Conservation (phyloP, 2,888 invertebrate species). For the Tetramorium bicarinatum region DNA sequence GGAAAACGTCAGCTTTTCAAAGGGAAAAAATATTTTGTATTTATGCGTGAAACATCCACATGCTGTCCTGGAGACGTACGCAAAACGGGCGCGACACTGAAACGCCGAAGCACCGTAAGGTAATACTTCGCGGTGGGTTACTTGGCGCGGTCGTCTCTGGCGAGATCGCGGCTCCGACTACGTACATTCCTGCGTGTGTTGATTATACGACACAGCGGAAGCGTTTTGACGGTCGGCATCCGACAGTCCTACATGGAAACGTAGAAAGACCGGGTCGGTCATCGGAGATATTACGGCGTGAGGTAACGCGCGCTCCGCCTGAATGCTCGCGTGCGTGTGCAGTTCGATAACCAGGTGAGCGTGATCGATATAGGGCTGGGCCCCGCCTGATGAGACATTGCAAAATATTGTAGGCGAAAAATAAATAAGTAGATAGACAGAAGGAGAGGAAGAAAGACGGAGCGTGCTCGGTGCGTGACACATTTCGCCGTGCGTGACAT, state of each 20-base stretch:
- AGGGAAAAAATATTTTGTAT: neutral
- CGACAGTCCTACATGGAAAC: slow-evolving; percentile 18
- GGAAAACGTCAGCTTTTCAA: neutral
- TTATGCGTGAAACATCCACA: neutral
- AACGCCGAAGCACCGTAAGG: neutral
- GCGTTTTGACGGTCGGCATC: slow-evolving; percentile 46
- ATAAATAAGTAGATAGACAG: neutral
- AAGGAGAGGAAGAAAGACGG: neutral
- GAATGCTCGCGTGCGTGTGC: neutral
- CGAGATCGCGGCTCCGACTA: neutral
- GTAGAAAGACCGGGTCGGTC: slow-evolving; percentile 31
- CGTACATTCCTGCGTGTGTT: slow-evolving; percentile 8
- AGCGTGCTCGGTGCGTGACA: slow-evolving; percentile 21
- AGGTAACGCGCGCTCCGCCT: neutral
- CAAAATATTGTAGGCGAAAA: neutral
- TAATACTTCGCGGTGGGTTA: neutral
- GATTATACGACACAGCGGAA: slow-evolving; percentile 39
- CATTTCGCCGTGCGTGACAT: slow-evolving; percentile 26
- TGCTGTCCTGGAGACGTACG: neutral
- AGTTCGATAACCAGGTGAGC: slow-evolving; percentile 25
- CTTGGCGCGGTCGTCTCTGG: neutral
- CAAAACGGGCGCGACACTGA: neutral
- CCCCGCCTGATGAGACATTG: neutral
- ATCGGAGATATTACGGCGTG: neutral
- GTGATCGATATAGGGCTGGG: slow-evolving; percentile 22